A percentile compares a stretch with the other conserved stretches of the same genome.
Evolutionary conservation across 2,888 invertebrate genomes (phyloP).

Genomic region (Agelastica alni): DNA sequence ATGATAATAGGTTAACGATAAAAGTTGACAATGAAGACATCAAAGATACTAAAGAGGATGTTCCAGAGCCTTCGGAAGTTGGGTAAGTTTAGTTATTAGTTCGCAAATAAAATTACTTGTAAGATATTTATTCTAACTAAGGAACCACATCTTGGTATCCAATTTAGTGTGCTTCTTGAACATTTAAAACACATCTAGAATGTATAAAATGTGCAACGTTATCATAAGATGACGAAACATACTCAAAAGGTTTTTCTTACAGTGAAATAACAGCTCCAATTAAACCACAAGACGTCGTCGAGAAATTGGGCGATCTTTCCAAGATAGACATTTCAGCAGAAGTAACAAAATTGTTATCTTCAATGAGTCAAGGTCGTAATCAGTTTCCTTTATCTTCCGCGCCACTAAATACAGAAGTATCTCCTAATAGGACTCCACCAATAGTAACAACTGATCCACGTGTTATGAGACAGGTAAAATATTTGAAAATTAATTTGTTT

Average conservation of each 20-base stretch:
- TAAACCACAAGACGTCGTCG: constrained; percentile 64
- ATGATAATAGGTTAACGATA: constrained; percentile 50
- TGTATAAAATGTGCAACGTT: too few species aligned
- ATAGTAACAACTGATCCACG: constrained; percentile 31
- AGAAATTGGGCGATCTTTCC: constrained; percentile 70
- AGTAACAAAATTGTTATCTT: constrained; percentile 69
- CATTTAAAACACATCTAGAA: too few species aligned
- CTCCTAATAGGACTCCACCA: constrained; percentile 13
- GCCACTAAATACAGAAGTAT: constrained; percentile 2
- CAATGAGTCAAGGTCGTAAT: constrained; percentile 54
- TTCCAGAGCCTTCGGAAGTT: constrained; percentile 28
- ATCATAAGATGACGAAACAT: too few species aligned
- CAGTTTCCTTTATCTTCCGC: constrained; percentile 22
- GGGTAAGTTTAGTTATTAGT: constrained; percentile 4
- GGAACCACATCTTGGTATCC: too few species aligned
- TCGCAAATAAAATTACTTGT: too few species aligned
- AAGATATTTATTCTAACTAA: too few species aligned
- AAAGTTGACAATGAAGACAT: constrained; percentile 53
- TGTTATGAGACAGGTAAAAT: constrained; percentile 33
- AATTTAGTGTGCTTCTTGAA: too few species aligned
- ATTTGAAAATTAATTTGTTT: neutral
- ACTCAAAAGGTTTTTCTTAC: too few species aligned
- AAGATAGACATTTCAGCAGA: constrained; percentile 76
- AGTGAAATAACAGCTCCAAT: too few species aligned
- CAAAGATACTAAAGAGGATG: constrained; percentile 43